Base-by-base conservation (phyloP, 92 coral and sea anemone genomes). In the Desmophyllum pertusum region DNA sequence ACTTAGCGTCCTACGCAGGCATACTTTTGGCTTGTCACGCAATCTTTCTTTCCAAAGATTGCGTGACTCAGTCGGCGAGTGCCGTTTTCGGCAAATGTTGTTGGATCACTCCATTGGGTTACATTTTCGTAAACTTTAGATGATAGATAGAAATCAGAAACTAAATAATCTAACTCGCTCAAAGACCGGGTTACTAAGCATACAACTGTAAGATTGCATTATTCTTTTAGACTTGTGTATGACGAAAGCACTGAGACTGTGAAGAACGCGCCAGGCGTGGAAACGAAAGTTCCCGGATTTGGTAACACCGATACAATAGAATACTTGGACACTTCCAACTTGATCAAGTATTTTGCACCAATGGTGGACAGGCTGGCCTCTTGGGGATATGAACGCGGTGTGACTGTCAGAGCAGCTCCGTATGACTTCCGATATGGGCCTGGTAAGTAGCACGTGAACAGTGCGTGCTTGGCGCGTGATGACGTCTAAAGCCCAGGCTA, bases 391-490 rank as follows among this genome's bases (percentile, higher is more conserved):
- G 84, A 86, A 48, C 87, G 98, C 48, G 95, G 98, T 0, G 86
- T 86, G 40, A 73, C 91, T 13, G 95, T 91, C 81, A 84, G 93
- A 65, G 98, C 93, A 18, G 95, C 98, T 63, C 98, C 98, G 37
- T 91, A 91, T 81, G 97, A 93, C 91, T 93, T 91, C 81, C 83
- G 97, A 76, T 86, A 86, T 71, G 94, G 93, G 64, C 95, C 95
- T 14, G 97, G 97, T 93, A 83, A 81, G 83, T 64, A 35, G 25
- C 73, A 67, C 45, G 73, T 67, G 46, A 67, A 15, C 73, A 67
- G 71, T 15, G 71, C 71, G 38, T 66, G 71, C n/a, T 15, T 31
- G 41, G 19, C 35, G 41, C 41, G 33, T 66, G 35, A 10, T 10
- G 65, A 59, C 63, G 29, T 17, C n/a, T n/a, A n/a, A 46, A 9